Evolutionary conservation across 2,888 invertebrate species (phyloP), one percentile per base, ranked within the genome.

Genomic region (Drosophila tripunctata): DNA sequence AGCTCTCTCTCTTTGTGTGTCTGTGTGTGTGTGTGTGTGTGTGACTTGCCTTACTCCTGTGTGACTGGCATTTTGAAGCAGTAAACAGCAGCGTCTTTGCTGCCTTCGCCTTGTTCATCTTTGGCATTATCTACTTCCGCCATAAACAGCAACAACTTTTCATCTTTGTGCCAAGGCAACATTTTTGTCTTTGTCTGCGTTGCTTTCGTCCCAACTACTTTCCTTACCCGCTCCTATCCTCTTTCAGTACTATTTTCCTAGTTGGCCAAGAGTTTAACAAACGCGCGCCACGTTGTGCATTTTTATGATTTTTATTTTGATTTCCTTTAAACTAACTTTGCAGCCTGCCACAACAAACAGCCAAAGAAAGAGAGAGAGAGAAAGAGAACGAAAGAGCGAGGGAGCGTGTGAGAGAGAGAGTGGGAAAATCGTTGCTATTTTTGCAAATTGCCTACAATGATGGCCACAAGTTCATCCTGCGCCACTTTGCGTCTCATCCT

Each of bases 261-360:
- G 36, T 64, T 63, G 55, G 31, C 36, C 36, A 54, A 50, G 64
- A 72, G 65, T 58, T 70, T 78, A 70, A 66, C 71, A 73, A 73
- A 75, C 75, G 61, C 78, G 83, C 62, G 87, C 63, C 80, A 80
- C 85, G 86, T 68, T 83, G 79, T 76, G 87, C 86, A 85, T 87
- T 83, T 83, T 83, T 83, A 83, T 83, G 86, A 83, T 83, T 83
- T 87, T 87, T 83, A 87, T 83, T 83, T 87, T 83, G 86, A 87
- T 83, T 87, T 83, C 83, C 88, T 84, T 82, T 82, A 87, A 82
- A 82, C 87, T 82, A 84, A 84, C 78, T 81, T 86, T 68, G 60
- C 61, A 56, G 50, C 61, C 65, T 64, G 58, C 51, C 44, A 51
- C 75, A 74, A 58, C 62, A 71, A 57, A 38, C 40, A 21, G n/a